phyloP scores from a whole-genome alignment of 2,888 invertebrate species.

The Stegana nigrithorax region DNA sequence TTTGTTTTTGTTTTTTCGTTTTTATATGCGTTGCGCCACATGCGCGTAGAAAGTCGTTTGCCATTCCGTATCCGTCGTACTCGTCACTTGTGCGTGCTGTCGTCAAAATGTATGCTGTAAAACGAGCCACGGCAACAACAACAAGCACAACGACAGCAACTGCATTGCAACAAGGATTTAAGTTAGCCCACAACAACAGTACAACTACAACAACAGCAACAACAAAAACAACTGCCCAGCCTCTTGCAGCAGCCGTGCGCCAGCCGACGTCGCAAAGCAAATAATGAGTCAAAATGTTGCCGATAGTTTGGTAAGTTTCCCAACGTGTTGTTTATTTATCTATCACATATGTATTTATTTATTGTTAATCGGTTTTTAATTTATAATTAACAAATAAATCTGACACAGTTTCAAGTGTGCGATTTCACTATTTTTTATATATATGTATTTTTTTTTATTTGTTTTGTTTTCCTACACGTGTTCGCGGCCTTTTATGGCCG shows the following conservation, averaged over 20 bases:
- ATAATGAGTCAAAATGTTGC: slow-evolving; percentile 69
- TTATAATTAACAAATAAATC: too few relatives aligned
- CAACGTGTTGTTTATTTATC: not conserved
- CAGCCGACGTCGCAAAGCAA: slow-evolving; percentile 39
- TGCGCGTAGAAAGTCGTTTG: slow-evolving; percentile 49
- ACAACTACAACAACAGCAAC: too few relatives aligned
- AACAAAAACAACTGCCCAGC: slow-evolving; percentile 39
- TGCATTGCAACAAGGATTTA: too few relatives aligned
- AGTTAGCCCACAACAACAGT: not conserved
- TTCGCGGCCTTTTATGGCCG: too few relatives aligned
- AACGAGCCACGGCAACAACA: slow-evolving; percentile 15
- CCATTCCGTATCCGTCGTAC: slow-evolving; percentile 1
- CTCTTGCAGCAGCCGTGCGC: too few relatives aligned
- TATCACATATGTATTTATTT: too few relatives aligned
- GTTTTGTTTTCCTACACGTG: too few relatives aligned
- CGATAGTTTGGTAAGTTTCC: slow-evolving; percentile 67
- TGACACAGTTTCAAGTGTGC: too few relatives aligned
- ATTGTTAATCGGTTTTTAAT: too few relatives aligned
- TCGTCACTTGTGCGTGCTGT: slow-evolving; percentile 13
- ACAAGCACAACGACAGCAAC: not conserved
- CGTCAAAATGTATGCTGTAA: slow-evolving; percentile 17
- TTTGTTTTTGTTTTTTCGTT: too few relatives aligned
- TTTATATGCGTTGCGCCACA: too few relatives aligned
- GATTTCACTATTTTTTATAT: too few relatives aligned
- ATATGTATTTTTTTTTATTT: not conserved